Conservation (phyloP, 2,113 vertebrate genomes). For the Hypomesus transpacificus region DNA sequence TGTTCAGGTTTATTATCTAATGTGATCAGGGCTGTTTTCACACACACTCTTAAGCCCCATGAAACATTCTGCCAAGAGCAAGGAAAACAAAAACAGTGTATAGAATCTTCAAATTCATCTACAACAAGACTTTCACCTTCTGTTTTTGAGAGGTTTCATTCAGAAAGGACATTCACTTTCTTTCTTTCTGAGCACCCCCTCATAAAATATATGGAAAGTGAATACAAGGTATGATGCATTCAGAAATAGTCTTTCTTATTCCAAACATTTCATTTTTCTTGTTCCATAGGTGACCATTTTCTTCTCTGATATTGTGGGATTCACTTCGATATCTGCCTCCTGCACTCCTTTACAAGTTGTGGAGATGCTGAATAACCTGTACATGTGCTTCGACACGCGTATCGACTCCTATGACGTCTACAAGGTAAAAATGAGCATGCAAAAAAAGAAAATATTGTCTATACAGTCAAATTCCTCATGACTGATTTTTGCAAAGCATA, state of each 20-base stretch:
- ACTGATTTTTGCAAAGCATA: too few species aligned
- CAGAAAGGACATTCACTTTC: too few species aligned
- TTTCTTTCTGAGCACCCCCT: too few species aligned
- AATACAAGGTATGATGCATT: too few species aligned
- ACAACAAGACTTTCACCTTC: too few species aligned
- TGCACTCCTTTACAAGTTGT: constrained; percentile 85
- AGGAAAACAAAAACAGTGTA: too few species aligned
- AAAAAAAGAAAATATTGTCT: too few species aligned
- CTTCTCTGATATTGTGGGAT: constrained; percentile 87
- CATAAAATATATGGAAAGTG: too few species aligned
- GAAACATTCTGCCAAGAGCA: background rate
- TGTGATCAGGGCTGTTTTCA: constrained; percentile 19
- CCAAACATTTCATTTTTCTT: background rate
- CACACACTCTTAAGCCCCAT: background rate
- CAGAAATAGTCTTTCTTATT: too few species aligned
- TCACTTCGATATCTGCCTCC: constrained; percentile 84
- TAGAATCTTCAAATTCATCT: too few species aligned
- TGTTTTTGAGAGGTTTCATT: too few species aligned
- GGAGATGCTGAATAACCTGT: constrained; percentile 86
- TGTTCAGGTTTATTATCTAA: background rate
- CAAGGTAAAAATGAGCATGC: constrained; percentile 68
- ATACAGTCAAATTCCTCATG: too few species aligned
- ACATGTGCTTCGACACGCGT: constrained; percentile 85
- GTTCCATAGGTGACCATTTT: constrained; percentile 82
- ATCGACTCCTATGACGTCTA: constrained; percentile 87